phyloP scores from a whole-genome alignment of 2,113 vertebrate genomes.

The Neofelis nebulosa region DNA sequence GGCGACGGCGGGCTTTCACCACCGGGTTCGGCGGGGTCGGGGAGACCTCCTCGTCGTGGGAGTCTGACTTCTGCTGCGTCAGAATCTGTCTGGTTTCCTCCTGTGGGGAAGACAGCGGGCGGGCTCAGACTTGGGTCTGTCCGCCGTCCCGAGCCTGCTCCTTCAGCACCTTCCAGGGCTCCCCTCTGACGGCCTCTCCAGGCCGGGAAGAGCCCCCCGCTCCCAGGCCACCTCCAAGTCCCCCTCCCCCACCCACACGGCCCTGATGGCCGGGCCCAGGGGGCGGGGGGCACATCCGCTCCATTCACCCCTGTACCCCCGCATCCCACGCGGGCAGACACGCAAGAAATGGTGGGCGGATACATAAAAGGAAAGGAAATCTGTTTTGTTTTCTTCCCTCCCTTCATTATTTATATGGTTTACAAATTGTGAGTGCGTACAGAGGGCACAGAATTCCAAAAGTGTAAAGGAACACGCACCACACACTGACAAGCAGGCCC shows the following conservation, averaged over 20 bases:
- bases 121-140: too few species aligned
- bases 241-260: too few species aligned
- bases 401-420: neutral
- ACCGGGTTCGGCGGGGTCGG: slow-evolving; percentile 94
- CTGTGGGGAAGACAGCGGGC: slow-evolving; percentile 79
- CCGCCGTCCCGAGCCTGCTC: rapidly evolving
- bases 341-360: rapidly evolving
- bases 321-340: rapidly evolving
- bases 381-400: too few species aligned
- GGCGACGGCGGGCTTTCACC: slow-evolving; percentile 92
- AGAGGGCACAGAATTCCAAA: neutral
- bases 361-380: too few species aligned
- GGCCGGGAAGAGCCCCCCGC: neutral
- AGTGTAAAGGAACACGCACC: neutral
- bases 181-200: too few species aligned
- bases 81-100: slow-evolving; percentile 97
- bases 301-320: neutral
- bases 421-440: neutral
- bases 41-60: slow-evolving; percentile 95
- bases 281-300: neutral
- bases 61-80: slow-evolving; percentile 97
- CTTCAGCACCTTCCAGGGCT: neutral
- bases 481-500: neutral
- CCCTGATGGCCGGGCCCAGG: neutral
- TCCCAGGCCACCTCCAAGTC: neutral